These are phyloP conservation scores for Prionailurus bengalensis DNA, from an alignment of 2,113 vertebrate species.

Conservation along the genomic window DNA sequence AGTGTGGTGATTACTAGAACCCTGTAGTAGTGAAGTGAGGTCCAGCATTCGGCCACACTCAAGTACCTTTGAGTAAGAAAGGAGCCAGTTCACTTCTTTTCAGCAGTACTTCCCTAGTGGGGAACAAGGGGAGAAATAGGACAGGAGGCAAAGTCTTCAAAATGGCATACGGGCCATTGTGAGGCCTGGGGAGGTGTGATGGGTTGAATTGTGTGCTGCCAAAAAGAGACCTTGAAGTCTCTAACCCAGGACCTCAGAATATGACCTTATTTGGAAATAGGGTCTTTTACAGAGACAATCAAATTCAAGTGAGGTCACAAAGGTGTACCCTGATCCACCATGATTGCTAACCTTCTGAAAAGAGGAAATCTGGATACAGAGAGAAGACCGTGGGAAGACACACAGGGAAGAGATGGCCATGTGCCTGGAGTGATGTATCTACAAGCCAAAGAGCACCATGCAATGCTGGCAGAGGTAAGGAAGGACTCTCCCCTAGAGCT, in stretches of 20 bases:
- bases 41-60: not conserved
- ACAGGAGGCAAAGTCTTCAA: not conserved
- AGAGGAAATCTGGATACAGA: not conserved
- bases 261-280: not conserved
- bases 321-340: not conserved
- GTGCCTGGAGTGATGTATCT: not conserved
- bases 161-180: not conserved
- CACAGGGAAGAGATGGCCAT: not conserved
- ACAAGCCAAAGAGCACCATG: not conserved
- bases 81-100: not conserved
- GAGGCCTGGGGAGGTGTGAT: not conserved
- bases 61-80: not conserved
- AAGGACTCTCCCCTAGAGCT: not conserved
- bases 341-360: not conserved
- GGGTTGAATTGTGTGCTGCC: not conserved
- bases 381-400: not conserved
- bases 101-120: not conserved
- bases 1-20: not conserved
- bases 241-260: not conserved
- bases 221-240: not conserved
- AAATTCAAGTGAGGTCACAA: not conserved
- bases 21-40: not conserved
- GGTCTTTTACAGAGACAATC: not conserved
- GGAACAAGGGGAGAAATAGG: not conserved
- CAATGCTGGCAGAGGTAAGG: not conserved